Base-by-base conservation (phyloP, 1,140 invertebrate species). In the Camponotus floridanus region DNA sequence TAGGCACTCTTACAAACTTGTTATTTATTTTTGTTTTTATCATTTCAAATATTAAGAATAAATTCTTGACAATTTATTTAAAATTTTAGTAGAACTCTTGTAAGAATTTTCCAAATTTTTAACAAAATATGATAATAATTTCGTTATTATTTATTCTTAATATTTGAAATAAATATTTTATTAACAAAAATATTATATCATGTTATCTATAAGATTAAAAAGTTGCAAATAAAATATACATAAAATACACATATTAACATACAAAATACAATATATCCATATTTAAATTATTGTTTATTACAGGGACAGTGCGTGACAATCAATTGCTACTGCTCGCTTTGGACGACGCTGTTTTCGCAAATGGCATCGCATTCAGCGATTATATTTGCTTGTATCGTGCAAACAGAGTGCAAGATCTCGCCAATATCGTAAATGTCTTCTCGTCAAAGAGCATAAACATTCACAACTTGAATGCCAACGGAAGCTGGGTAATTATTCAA, bases 291-390 rank as follows among this genome's bases (percentile, higher is more conserved):
- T 59, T 70, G n/a, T n/a, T 21, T 70, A 18, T 81, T 73, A 26
- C 74, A 95, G 95, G 95, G 62, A 95, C 95, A 1, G 90, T 95
- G 33, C 92, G 90, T 55, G 92, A 91, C 9, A 92, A 93, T 21
- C 88, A 92, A 68, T 76, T 90, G 0, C 81, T 95, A 11, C 76
- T 95, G 18, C 65, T 95, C 51, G 92, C 93, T 6, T 91, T 96
- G 45, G 92, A 95, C 81, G 92, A 95, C 18, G 90, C 94, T 0
- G 31, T 92, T 57, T 94, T 93, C 65, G 45, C 88, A 33, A 90
- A 93, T 73, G 95, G 93, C 39, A 91, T 96, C 39, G 64, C 88
- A 9, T 59, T 96, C 0, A 91, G 86, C 0, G 88, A 94, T 18
- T 88, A 93, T 48, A 87, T 95, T 6, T 93, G 93, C 1, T 65